Evolutionary conservation across 2,797 vertebrate genomes (phyloP), one percentile per base, ranked within the genome.

Genomic region (Lacerta viridis): DNA sequence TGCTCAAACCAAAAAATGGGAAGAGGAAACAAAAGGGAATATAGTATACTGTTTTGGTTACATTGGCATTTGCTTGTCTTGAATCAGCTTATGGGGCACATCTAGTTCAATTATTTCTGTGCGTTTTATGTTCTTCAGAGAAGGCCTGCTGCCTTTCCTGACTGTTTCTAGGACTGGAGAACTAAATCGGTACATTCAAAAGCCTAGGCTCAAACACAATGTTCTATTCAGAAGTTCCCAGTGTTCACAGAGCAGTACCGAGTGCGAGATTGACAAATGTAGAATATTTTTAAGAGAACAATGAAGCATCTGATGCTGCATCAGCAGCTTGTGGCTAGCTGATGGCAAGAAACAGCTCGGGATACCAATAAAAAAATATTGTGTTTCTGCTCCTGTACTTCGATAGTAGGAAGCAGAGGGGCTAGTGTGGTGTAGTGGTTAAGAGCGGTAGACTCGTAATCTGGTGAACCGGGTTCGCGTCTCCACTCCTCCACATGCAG

Each of bases 281-380:
- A 92, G 87, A 93, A 87, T 84, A 84, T 88, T 94, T 92, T 4
- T 76, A 27, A 66, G 90, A 81, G 88, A 95, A 94, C 93, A 95
- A 83, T 89, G 78, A 90, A 84, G 92, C 91, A 8, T 90, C 92
- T 93, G 90, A 94, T 66, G 5, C 3, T 7, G 64, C 76, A 29
- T n/a, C 83, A 64, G 76, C 82, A 84, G 74, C 86, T 88, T 81
- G 0, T 55, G 46, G 74, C 74, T 90, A 71, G 92, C 90, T 92
- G 89, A 79, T 88, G 84, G n/a, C 50, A 92, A 64, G 76, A 90
- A 88, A 86, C 87, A 33, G 77, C 55, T 90, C 4, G 17, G 39
- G 87, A 39, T 92, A 72, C 72, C 85, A 89, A 23, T 80, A 92
- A 29, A 89, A 89, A 79, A 83, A 25, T 80, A 61, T 71, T 78